These are phyloP conservation scores for Fulmarus glacialis DNA, from an alignment of 2,113 vertebrate species.

Conservation along the genomic window DNA sequence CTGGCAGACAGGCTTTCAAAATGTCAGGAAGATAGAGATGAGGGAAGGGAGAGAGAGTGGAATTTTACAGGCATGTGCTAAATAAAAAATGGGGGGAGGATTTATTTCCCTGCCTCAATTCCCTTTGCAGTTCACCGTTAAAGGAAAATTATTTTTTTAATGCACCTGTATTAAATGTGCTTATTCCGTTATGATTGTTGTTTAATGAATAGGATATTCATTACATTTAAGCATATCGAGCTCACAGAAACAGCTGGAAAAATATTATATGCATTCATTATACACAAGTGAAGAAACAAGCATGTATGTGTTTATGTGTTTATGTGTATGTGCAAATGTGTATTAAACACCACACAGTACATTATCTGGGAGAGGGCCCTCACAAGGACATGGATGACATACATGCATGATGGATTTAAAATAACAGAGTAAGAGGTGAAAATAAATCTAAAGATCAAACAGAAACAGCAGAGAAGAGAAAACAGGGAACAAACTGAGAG, in stretches of 20 bases:
- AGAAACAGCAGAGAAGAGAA: neutral
- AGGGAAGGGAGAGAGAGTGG: neutral
- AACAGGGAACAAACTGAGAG: neutral
- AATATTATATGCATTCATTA: neutral
- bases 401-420: neutral
- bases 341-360: neutral
- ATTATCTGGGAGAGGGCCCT: neutral
- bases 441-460: neutral
- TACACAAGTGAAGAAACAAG: neutral
- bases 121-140: neutral
- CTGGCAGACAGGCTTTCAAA: neutral
- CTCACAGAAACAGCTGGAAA: conserved; percentile 36
- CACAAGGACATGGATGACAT: neutral
- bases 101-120: neutral
- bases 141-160: neutral
- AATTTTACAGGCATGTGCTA: neutral
- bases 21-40: neutral
- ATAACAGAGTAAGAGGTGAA: neutral
- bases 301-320: neutral
- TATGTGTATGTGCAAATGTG: neutral
- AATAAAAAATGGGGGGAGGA: neutral
- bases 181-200: neutral
- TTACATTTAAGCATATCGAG: neutral
- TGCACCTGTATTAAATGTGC: neutral
- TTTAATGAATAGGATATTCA: conserved; percentile 2